Base-by-base conservation (phyloP, 1,140 invertebrate species). In the Nephotettix cincticeps region DNA sequence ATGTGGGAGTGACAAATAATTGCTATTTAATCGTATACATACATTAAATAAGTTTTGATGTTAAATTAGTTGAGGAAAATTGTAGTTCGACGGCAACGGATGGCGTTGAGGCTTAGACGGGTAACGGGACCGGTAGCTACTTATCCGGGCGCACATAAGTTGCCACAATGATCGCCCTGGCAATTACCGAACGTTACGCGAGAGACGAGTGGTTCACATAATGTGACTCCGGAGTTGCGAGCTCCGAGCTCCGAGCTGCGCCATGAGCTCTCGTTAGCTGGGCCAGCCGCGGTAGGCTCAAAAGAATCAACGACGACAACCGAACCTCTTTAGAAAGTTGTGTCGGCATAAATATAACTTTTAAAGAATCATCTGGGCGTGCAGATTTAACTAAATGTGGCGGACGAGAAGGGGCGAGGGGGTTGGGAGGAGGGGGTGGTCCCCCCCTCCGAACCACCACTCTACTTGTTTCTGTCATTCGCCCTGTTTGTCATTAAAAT, bases 401-500 rank as follows among this genome's bases (percentile, higher is more conserved):
- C 56, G 36, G 17, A 25, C 9, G 21, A 40, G 64, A 67, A 25
- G 14, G 13, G 17, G 29, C 3, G 47, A n/a, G 9, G 13, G 63
- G 63, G 29, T n/a, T n/a, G n/a, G 64, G 19, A n/a, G 64, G n/a
- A 27, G 23, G n/a, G 29, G 23, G 27, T 6, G 32, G 2, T 36
- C 14, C 29, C 9, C 30, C 61, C 61, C 61, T 30, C 29, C 27
- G 3, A 27, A 58, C 54, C n/a, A n/a, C n/a, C n/a, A n/a, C n/a
- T n/a, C n/a, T n/a, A n/a, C 21, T 27, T 25, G 56, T 3, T 32
- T 65, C 25, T 67, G 64, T 67, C 64, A 45, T 40, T 43, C 23
- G n/a, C 64, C 23, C 23, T 45, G 40, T 67, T 67, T 67, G 64
- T 43, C 36, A 67, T 67, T 67, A 67, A 67, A 67, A 67, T 67